phyloP scores from a whole-genome alignment of 1,140 invertebrate species.

The Oscheius sp. region DNA sequence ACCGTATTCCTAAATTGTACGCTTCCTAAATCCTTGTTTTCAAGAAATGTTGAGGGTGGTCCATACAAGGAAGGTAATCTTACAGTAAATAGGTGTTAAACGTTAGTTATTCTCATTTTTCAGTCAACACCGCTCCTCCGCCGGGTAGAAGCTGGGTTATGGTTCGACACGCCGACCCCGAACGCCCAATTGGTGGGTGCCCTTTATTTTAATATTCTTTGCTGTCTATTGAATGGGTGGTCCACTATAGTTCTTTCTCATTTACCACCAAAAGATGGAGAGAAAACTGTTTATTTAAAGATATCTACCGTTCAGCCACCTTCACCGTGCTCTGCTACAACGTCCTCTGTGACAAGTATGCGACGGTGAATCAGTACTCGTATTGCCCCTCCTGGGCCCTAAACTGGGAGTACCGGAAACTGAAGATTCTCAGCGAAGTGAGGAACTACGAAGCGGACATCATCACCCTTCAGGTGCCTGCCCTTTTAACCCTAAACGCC shows the following conservation, averaged over 20 bases:
- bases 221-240: no score
- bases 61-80: no score
- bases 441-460: constrained; percentile 93
- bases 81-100: no score
- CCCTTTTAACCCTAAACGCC: neutral
- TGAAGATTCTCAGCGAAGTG: constrained; percentile 94
- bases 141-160: constrained; percentile 90
- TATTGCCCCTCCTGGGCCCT: constrained; percentile 96
- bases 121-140: constrained; percentile 82
- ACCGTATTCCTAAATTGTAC: no score
- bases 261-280: no score
- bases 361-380: constrained; percentile 87
- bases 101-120: constrained; percentile 66
- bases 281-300: neutral
- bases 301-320: constrained; percentile 65
- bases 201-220: no score
- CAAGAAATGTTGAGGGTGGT: no score
- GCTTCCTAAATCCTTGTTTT: no score
- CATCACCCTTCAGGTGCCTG: constrained; percentile 77
- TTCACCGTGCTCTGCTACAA: constrained; percentile 99
- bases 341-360: constrained; percentile 97
- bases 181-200: constrained; percentile 69
- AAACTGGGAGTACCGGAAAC: constrained; percentile 95
- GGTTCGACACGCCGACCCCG: constrained; percentile 78
- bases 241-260: no score